phyloP scores from a whole-genome alignment of 2,888 invertebrate species.

The Tenthredo distinguenda region DNA sequence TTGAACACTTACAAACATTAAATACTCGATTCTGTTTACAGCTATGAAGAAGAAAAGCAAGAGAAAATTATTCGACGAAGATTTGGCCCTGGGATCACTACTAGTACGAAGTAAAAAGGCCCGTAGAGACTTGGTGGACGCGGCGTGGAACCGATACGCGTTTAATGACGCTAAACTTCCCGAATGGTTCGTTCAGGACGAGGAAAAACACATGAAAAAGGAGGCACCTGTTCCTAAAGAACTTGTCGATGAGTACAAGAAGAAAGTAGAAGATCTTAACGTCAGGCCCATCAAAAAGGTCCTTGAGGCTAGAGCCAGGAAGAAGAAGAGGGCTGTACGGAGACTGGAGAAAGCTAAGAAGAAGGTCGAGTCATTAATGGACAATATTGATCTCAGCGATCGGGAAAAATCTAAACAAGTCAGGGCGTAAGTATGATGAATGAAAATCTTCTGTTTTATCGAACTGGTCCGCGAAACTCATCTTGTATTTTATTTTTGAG shows the following conservation, averaged over 20 bases:
- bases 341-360: conserved; percentile 96
- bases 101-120: conserved; percentile 94
- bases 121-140: conserved; percentile 93
- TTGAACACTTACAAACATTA: conserved; percentile 18
- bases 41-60: conserved; percentile 81
- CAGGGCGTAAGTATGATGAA: conserved; percentile 84
- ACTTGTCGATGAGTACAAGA: conserved; percentile 91
- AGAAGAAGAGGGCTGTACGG: conserved; percentile 93
- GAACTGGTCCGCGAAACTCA: background rate
- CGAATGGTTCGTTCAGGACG: conserved; percentile 97
- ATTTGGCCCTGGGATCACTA: conserved; percentile 95
- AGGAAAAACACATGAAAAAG: conserved; percentile 92
- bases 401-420: conserved; percentile 96
- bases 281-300: conserved; percentile 98
- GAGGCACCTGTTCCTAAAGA: conserved; percentile 92
- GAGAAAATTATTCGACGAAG: conserved; percentile 90
- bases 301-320: conserved; percentile 97
- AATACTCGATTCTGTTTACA: conserved; percentile 61
- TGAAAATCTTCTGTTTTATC: background rate
- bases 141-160: conserved; percentile 95
- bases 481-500: background rate
- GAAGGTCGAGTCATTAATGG: conserved; percentile 96
- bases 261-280: conserved; percentile 91
- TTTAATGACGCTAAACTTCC: conserved; percentile 96
- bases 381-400: conserved; percentile 93